Evolutionary conservation across 2,888 invertebrate species (phyloP).

Genomic region (Dryocosmus kuriphilus): DNA sequence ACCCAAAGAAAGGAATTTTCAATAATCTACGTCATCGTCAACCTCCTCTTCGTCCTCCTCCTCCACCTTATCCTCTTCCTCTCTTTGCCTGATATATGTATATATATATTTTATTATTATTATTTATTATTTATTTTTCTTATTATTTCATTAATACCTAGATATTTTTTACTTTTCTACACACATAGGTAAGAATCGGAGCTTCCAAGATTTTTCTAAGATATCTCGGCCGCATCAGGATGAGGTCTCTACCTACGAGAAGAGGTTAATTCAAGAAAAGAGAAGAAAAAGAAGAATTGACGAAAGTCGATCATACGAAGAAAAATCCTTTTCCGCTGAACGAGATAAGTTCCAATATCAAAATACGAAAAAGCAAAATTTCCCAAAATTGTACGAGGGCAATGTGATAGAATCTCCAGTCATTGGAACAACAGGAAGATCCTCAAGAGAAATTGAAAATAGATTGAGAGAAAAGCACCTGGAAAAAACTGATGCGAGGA

Average conservation of each 20-base stretch:
- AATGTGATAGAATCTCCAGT: constrained; percentile 26
- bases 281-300: background rate
- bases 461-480: constrained; percentile 8
- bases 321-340: background rate
- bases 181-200: background rate
- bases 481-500: background rate
- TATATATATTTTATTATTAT: too few species aligned
- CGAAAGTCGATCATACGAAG: background rate
- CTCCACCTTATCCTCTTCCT: too few species aligned
- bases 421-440: constrained; percentile 53
- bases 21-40: too few species aligned
- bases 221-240: constrained; percentile 38
- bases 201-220: background rate
- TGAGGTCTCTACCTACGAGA: constrained; percentile 48
- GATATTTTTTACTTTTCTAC: too few species aligned
- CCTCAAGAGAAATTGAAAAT: constrained; percentile 56
- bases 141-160: too few species aligned
- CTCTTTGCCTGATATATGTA: too few species aligned
- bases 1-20: too few species aligned
- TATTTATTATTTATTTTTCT: too few species aligned
- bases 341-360: constrained; percentile 19
- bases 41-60: too few species aligned
- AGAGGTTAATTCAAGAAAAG: constrained; percentile 18
- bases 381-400: constrained; percentile 51
- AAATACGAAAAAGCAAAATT: constrained; percentile 51